phyloP scores from a whole-genome alignment of 2,797 vertebrate species.

The Gallinago stenura region DNA sequence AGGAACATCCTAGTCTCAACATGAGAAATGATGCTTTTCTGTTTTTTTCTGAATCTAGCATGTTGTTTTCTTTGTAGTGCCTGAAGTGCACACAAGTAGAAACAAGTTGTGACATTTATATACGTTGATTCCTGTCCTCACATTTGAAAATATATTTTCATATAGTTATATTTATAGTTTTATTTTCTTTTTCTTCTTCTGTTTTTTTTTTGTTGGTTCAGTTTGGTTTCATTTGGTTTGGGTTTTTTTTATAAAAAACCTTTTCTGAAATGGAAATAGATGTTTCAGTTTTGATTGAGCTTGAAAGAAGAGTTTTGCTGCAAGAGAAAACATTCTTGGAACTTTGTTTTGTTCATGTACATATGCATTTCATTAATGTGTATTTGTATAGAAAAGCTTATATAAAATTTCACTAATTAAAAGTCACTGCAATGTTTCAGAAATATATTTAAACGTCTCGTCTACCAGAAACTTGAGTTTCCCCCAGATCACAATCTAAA shows the following conservation, averaged over 20 bases:
- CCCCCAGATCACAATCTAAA: neutral
- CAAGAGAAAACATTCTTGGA: neutral
- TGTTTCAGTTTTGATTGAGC: neutral
- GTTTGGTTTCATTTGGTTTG: neutral
- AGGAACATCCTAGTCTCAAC: neutral
- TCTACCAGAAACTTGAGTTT: constrained; percentile 2
- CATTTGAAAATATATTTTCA: neutral
- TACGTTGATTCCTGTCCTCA: neutral
- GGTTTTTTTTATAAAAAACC: neutral
- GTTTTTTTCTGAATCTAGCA: neutral
- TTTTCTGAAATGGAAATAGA: neutral
- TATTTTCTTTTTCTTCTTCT: neutral
- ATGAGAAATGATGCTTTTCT: neutral
- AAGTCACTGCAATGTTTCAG: neutral
- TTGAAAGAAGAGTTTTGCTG: neutral
- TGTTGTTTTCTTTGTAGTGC: neutral
- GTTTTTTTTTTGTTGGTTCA: too few species aligned
- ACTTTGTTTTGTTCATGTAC: neutral
- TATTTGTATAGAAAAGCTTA: neutral
- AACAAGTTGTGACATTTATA: neutral
- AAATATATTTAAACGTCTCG: neutral
- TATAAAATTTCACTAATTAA: neutral
- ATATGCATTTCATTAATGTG: neutral
- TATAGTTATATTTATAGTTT: neutral
- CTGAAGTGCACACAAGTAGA: neutral